These are phyloP conservation scores for Heliconius himera DNA, from an alignment of 1,140 invertebrate genomes.

Conservation along the genomic window DNA sequence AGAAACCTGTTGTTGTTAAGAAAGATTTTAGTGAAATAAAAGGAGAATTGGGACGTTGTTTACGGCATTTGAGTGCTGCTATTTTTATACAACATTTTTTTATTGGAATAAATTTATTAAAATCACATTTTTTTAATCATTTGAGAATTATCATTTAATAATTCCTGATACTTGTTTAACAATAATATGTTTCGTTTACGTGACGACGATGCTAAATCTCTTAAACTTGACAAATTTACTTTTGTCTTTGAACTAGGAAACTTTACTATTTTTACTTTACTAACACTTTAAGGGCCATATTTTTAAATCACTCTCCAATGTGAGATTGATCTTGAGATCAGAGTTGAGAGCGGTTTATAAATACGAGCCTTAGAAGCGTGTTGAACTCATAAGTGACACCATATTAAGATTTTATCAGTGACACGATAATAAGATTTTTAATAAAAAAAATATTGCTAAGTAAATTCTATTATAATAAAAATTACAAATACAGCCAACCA, in stretches of 20 bases:
- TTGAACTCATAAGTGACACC: no score
- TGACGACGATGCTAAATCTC: neutral
- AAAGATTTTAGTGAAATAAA: constrained; percentile 18
- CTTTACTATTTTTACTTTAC: no score
- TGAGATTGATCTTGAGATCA: no score
- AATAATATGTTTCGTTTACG: neutral
- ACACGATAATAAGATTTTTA: no score
- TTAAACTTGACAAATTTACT: no score
- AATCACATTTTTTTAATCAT: neutral
- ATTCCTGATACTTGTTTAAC: neutral
- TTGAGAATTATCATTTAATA: neutral
- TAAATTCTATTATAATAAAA: neutral
- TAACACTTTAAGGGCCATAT: no score
- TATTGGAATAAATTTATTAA: neutral
- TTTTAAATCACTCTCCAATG: no score
- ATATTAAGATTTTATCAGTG: no score
- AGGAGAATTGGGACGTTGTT: neutral
- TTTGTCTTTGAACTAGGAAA: no score
- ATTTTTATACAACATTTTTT: neutral
- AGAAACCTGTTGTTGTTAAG: constrained; percentile 5
- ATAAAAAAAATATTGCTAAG: neutral
- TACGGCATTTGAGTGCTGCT: neutral
- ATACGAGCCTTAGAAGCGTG: no score
- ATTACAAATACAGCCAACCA: neutral
- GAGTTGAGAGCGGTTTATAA: no score